Base-by-base conservation (phyloP, 35 echinoderm and acorn worm genomes). In the Heliocidaris tuberculata region DNA sequence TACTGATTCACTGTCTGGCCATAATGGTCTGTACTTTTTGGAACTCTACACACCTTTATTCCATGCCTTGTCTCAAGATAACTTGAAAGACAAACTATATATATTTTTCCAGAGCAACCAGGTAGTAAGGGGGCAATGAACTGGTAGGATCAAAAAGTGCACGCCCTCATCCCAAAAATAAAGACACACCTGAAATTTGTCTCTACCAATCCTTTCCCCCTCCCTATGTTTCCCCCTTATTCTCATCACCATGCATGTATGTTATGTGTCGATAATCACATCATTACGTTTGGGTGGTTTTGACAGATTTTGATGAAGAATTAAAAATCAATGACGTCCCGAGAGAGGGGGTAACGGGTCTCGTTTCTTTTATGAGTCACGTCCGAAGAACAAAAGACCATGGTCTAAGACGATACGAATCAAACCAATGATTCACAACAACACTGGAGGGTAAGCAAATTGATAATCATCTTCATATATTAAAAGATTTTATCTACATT, bases 301-400 rank as follows among this genome's bases (percentile, higher is more conserved):
- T 78, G 65, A 78, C 65, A n/a, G 65, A 78, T 78, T 78, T 78
- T 78, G 65, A 78, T n/a, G 65, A 78, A n/a, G 65, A 78, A 78
- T 78, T 78, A 78, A 78, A 78, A 78, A 78, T 78, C 65, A 78
- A 78, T 78, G 65, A n/a, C 27, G 65, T 78, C 65, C 65, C 65
- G 65, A n/a, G 65, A 78, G 65, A n/a, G 65, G 21, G 5, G 65
- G 27, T 19, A 24, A 7, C 65, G 21, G 65, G 65, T 78, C 19
- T 78, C 24, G 65, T n/a, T 78, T n/a, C 65, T 56, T 78, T 21
- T 78, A n/a, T 78, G 65, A 78, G 65, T 78, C 65, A 78, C 65
- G 7, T 19, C 65, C 65, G 4, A 78, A 70, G 27, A 16, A 27
- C 21, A 78, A 42, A n/a, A 7, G 65, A 78, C 35, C 35, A 42